Base-by-base conservation (phyloP, 2,888 invertebrate species). In the Athrips mouffetella region DNA sequence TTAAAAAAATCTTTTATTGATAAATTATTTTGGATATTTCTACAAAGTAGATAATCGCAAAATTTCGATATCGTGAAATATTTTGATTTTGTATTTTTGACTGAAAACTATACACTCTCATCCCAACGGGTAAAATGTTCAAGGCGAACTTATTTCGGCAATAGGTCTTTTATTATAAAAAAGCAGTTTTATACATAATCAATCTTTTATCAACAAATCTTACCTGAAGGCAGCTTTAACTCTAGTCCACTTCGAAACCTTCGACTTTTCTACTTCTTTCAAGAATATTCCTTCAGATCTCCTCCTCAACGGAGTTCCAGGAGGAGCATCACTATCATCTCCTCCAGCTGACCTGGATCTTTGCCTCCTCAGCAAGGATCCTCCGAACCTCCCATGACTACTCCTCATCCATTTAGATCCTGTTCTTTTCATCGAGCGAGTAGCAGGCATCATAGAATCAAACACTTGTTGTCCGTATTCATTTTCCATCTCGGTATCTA, bases 161-260 rank as follows among this genome's bases (percentile, higher is more conserved):
- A n/a, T n/a, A n/a, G n/a, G n/a, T n/a, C n/a, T n/a, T n/a, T n/a
- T n/a, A n/a, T n/a, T n/a, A n/a, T n/a, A n/a, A n/a, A n/a, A n/a
- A n/a, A n/a, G n/a, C n/a, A n/a, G n/a, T n/a, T n/a, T n/a, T n/a
- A n/a, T n/a, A n/a, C n/a, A n/a, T n/a, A n/a, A n/a, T n/a, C n/a
- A n/a, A 31, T 6, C 6, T 15, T 3, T 2, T 29, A 11, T 29
- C 6, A 33, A 33, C 8, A 8, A n/a, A 65, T 92, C 93, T 93
- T 91, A 95, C 76, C 93, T 94, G 65, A 96, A 94, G 10, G 96
- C 96, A 39, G 95, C 95, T 76, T 96, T 96, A 7, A 96, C 96
- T 80, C 93, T 93, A 0, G 95, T 95, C 96, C 96, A 96, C 70
- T 96, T 96, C 0, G 96, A 95, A 42, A 94, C 91, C 67, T 93